Percentiles rank a stretch among this genome's conserved stretches.
phyloP scores from a whole-genome alignment of 2,888 invertebrate species.

The Boloria selene region DNA sequence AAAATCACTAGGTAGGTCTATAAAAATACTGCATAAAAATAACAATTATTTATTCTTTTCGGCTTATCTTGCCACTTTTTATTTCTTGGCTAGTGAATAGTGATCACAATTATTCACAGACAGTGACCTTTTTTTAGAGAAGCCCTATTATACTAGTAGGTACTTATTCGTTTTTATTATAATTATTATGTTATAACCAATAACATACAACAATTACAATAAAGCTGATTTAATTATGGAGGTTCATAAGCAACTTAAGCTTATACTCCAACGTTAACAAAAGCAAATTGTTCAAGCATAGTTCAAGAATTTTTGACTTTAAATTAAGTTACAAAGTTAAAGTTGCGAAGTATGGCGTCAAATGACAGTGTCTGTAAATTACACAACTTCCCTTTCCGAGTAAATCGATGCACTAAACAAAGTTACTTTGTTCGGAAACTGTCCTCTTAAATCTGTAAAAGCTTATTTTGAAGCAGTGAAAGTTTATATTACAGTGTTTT shows the following conservation, averaged over 20 bases:
- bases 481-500: background rate
- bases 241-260: background rate
- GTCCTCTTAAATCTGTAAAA: background rate
- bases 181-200: no score
- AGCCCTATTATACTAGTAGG: no score
- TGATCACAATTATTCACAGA: no score
- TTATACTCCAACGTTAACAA: slow-evolving; percentile 4
- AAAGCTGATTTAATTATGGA: background rate
- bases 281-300: slow-evolving; percentile 26
- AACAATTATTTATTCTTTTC: no score
- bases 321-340: slow-evolving; percentile 26
- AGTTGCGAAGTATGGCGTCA: slow-evolving; percentile 27
- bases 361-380: slow-evolving; percentile 28
- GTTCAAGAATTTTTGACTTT: slow-evolving; percentile 30
- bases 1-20: no score
- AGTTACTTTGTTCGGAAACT: background rate
- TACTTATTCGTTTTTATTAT: no score
- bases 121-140: no score
- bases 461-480: background rate
- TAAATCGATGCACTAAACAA: slow-evolving; percentile 7
- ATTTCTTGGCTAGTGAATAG: no score
- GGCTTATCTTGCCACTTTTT: no score
- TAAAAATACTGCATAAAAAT: no score
- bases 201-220: background rate
- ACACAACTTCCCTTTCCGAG: slow-evolving; percentile 18